Evolutionary conservation across 2,797 vertebrate genomes (phyloP).

Genomic region (Monodelphis domestica): DNA sequence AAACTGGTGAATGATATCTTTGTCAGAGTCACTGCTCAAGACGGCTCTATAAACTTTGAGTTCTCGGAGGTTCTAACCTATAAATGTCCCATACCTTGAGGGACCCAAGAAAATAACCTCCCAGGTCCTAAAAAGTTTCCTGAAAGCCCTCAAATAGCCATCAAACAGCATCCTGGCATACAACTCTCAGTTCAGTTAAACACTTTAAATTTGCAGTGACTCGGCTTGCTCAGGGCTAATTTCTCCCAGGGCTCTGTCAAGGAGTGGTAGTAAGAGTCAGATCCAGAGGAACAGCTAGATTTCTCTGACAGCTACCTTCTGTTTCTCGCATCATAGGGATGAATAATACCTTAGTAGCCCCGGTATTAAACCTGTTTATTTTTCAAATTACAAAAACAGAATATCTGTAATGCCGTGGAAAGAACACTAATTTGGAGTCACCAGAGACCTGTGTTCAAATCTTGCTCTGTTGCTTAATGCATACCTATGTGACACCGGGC

Average conservation of each 20-base stretch:
- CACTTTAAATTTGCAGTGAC: not conserved
- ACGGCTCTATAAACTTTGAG: not conserved
- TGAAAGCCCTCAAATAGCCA: not conserved
- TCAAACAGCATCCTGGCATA: not conserved
- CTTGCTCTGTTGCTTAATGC: too few relatives aligned
- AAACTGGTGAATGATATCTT: not conserved
- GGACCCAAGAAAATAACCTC: not conserved
- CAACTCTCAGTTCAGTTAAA: not conserved
- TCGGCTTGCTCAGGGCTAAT: not conserved
- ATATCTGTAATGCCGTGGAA: not conserved
- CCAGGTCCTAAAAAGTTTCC: not conserved
- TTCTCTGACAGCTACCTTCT: not conserved
- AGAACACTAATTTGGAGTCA: not conserved
- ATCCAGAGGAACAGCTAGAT: not conserved
- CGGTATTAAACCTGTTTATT: not conserved
- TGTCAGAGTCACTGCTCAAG: not conserved
- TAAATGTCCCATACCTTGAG: not conserved
- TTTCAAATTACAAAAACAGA: not conserved
- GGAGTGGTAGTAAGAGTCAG: not conserved
- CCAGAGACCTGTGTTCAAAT: not conserved
- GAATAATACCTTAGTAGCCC: not conserved
- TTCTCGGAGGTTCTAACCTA: not conserved
- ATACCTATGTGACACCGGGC: not conserved
- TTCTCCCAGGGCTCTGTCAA: not conserved
- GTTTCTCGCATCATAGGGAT: not conserved